Base-by-base conservation (phyloP, 2,888 invertebrate genomes). In the Chrysolina oricalcia region DNA sequence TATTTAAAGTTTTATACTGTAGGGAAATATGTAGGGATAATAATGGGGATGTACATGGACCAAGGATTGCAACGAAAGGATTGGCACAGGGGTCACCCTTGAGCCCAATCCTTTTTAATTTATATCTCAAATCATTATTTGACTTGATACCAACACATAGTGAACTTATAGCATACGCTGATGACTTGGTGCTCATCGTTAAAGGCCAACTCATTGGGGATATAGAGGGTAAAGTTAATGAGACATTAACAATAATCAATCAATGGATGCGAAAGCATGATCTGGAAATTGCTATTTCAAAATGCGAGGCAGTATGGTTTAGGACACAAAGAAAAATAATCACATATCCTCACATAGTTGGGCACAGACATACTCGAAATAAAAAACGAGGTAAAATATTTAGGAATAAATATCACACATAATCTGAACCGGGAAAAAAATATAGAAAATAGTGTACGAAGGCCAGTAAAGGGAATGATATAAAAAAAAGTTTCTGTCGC, bases 371-470 rank as follows among this genome's bases (percentile, higher is more conserved):
- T 62, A 50, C 56, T 70, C 2, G 41, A n/a, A 56, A 67, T 41
- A 46, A 10, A 9, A 43, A 64, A 19, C n/a, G 63, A 50, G 6
- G 17, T 63, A 3, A 75, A 73, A 73, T 76, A 71, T 23, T 66
- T 76, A 53, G 70, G 70, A 6, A 17, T 70, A 10, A 73, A 46
- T 6, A 15, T 68, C 11, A 56, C 56, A 17, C 48, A 56, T n/a
- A n/a, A 77, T 17, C 17, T 75, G 4, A 73, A 73, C 13, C 77
- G 73, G 73, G 43, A 66, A 10, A 69, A 35, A 15, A 67, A 70
- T 40, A 75, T 75, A 8, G 43, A 73, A 15, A 21, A 46, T 9
- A 46, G 56, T 3, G 59, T 35, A 59, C n/a, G 11, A 70, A 68
- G 46, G 75, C 65, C 0, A 56, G 27, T 5, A 48, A 73, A 40